Conservation (phyloP, 2,113 vertebrate species). For the Falcunculus frontatus region DNA sequence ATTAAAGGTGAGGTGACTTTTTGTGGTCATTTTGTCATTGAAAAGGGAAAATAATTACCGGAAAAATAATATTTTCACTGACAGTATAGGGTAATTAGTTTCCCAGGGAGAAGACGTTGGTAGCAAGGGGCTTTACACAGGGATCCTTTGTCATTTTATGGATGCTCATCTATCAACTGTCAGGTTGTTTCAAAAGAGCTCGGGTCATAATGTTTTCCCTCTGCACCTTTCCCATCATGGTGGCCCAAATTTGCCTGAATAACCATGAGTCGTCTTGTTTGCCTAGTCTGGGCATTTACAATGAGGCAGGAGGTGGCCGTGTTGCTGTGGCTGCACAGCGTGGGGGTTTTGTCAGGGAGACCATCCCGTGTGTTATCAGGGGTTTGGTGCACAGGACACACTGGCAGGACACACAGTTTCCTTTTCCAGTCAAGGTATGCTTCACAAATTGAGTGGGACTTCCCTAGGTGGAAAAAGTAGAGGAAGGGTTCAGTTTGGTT, state of each 20-base stretch:
- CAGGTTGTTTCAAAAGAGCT: constrained; percentile 79
- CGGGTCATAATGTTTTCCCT: constrained; percentile 75
- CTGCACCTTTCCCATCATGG: constrained; percentile 78
- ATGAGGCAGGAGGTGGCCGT: constrained; percentile 60
- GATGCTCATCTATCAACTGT: constrained; percentile 86
- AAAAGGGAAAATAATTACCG: constrained; percentile 68
- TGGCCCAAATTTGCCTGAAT: constrained; percentile 75
- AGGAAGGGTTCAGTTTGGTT: not conserved
- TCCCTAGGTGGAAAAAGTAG: not conserved
- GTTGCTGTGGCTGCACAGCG: constrained; percentile 63
- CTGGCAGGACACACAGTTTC: not conserved
- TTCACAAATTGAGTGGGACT: not conserved
- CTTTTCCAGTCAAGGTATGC: not conserved
- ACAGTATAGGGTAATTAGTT: constrained; percentile 75
- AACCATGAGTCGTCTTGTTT: constrained; percentile 76
- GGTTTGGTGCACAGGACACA: not conserved
- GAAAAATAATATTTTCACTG: constrained; percentile 78
- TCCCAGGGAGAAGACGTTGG: constrained; percentile 77
- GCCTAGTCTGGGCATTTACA: constrained; percentile 72
- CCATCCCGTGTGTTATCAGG: not conserved
- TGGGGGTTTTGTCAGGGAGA: not conserved
- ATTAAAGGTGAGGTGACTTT: not conserved
- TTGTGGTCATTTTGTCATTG: constrained; percentile 20
- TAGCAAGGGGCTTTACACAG: constrained; percentile 70
- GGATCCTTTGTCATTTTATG: constrained; percentile 81